Base-by-base conservation (phyloP, 2,888 invertebrate species). In the Stenoptilia bipunctidactyla region DNA sequence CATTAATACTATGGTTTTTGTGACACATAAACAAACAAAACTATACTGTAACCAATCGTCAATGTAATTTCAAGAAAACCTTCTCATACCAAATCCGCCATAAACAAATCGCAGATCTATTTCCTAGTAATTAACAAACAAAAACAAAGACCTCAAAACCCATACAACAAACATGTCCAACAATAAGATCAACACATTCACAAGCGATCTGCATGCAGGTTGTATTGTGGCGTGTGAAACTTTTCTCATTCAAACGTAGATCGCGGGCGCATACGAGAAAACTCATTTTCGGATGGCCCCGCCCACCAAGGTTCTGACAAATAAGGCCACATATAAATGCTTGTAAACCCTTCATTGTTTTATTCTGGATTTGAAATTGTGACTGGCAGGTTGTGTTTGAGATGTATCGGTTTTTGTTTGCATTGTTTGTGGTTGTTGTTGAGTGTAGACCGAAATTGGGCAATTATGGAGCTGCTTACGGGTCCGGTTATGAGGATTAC, bases 241-340 rank as follows among this genome's bases (percentile, higher is more conserved):
- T 79, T 80, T 80, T 80, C 76, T 70, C 70, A 77, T 67, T 70
- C 68, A 68, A 53, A 49, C 45, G 3, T 8, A 8, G 20, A 20
- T 8, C 40, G 45, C 48, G 49, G 43, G 55, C 47, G 53, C 46
- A 55, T 50, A 52, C 57, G 70, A 77, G 71, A 79, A 75, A 76
- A 72, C 69, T 71, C 55, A 65, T 73, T 79, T 79, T 80, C 69
- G 73, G 72, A n/a, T 67, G 65, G 66, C 61, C 56, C 56, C 55
- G 57, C 56, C 56, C 43, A 44, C 63, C 79, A 80, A 80, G 80
- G 79, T 69, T 72, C 55, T 50, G 37, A 42, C 58, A 55, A 77
- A 76, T 80, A 72, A 79, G 82, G 79, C 77, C 73, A 76, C 64
- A 69, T 83, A 82, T 83, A 83, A 82, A 74, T 70, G 69, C 63